Evolutionary conservation across 2,888 invertebrate genomes (phyloP), one percentile per base, ranked within the genome.

Genomic region (Spisula solida): DNA sequence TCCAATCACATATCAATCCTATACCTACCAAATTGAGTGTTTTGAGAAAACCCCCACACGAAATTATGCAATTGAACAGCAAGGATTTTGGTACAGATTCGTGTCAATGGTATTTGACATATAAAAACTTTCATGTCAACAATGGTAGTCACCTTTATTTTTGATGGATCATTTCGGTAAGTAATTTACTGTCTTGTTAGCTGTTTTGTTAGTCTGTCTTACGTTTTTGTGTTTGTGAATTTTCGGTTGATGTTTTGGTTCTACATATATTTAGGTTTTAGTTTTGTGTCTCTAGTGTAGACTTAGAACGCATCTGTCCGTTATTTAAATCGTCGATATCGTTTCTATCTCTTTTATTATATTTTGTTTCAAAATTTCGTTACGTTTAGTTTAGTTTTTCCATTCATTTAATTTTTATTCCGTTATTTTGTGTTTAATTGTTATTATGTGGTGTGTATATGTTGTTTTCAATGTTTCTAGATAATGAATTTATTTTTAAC

Each of bases 201-300:
- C 31, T 75, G 1, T 75, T 29, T 1, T 75, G 75, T 34, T 34
- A 31, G 75, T 75, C 34, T 31, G 31, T 75, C 75, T 12, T 75
- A 75, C 34, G 75, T 75, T 75, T 41, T 31, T 75, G 25, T 25
- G 60, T 25, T 75, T 75, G 75, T 31, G n/a, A 14, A 31, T 75
- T 31, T 75, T 31, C 25, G 31, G 31, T 75, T 75, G 75, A 75
- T 1, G 34, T 75, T 75, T 75, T 75, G 25, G 31, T 75, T 66
- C 60, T 66, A 75, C 34, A 31, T 75, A 34, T 75, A 31, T 14
- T 34, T 16, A 34, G 34, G 75, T 25, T 75, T 75, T 75, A 31
- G 75, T 75, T 75, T 34, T 75, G 75, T 34, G 34, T 34, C 34
- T 75, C 34, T 75, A 75, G 75, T 75, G 14, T 75, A 66, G 60